Base-by-base conservation (phyloP, 2,797 vertebrate genomes). In the Neosilurus mollespiculum region DNA sequence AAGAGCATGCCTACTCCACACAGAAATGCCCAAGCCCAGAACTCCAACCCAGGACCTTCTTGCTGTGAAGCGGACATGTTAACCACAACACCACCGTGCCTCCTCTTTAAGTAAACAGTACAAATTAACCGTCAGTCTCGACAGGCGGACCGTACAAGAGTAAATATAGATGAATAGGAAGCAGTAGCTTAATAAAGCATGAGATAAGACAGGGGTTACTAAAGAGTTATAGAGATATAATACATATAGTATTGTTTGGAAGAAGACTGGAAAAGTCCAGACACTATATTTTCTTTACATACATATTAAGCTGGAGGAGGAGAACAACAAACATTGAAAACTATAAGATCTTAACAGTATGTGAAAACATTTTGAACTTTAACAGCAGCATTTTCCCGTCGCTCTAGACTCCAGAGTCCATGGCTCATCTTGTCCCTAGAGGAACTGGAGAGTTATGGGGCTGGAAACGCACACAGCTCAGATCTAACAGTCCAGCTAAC, bases 101-200 rank as follows among this genome's bases (percentile, higher is more conserved):
- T 43, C 37, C 37, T n/a, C 37, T 43, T 43, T 43, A 24, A 65
- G 15, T 37, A 51, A 22, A 3, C 4, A 2, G 20, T 37, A 18
- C 26, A 58, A 11, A 18, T 56, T 77, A 34, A 6, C 73, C n/a
- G 56, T 62, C 37, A 61, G 43, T 78, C 76, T 78, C 64, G 61
- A 64, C 37, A 64, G 59, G 37, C 59, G 64, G 59, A 18, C 15
- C 22, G 24, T 78, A 24, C 14, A 77, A n/a, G 26, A 14, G 12
- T 24, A 64, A 51, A 62, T 51, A 78, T 51, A 78, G 49, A 64
- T 64, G n/a, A 64, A 64, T 51, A 64, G 76, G 22, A 62, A 49
- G 58, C 26, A n/a, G 18, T 43, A n/a, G 34, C 34, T 18, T 62
- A 49, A 78, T 78, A 37, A 22, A 62, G 56, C 24, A 59, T 11